Conservation (phyloP, 2,113 vertebrate genomes). For the Psittacula cyanocephala region DNA sequence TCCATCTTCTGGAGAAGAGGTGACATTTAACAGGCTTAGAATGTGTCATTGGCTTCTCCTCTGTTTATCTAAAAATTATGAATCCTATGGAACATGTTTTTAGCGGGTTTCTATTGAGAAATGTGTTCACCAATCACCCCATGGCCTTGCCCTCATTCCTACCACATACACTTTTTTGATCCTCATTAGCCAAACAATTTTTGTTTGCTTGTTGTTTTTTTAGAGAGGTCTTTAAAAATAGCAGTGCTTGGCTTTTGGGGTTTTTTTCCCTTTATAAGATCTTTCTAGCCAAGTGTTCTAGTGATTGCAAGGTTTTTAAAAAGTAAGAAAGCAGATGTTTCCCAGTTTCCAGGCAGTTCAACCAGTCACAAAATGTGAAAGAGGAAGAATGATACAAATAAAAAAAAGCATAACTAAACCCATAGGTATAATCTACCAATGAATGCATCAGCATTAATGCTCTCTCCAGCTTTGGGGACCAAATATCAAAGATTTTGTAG, state of each 20-base stretch:
- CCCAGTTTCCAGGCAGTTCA: not conserved
- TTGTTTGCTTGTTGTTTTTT: not conserved
- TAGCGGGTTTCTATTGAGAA: not conserved
- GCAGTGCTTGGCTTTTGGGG: rapidly evolving
- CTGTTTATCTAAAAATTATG: not conserved
- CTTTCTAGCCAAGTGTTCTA: not conserved
- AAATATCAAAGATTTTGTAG: not conserved
- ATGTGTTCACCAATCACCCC: not conserved
- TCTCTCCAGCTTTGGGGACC: not conserved
- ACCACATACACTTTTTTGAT: rapidly evolving
- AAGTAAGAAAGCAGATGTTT: not conserved
- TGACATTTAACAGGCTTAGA: not conserved
- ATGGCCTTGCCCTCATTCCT: not conserved
- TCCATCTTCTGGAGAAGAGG: slow-evolving; percentile 18
- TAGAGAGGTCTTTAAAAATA: not conserved
- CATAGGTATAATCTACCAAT: not conserved
- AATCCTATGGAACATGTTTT: not conserved
- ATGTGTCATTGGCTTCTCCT: not conserved
- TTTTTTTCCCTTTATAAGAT: not conserved
- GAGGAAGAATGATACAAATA: not conserved
- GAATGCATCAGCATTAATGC: not conserved
- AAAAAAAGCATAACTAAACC: not conserved
- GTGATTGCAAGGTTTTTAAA: not conserved
- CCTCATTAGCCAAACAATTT: not conserved
- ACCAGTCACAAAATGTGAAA: not conserved